Conservation (phyloP, 2,113 vertebrate species). For the Nannobrachium achirus region DNA sequence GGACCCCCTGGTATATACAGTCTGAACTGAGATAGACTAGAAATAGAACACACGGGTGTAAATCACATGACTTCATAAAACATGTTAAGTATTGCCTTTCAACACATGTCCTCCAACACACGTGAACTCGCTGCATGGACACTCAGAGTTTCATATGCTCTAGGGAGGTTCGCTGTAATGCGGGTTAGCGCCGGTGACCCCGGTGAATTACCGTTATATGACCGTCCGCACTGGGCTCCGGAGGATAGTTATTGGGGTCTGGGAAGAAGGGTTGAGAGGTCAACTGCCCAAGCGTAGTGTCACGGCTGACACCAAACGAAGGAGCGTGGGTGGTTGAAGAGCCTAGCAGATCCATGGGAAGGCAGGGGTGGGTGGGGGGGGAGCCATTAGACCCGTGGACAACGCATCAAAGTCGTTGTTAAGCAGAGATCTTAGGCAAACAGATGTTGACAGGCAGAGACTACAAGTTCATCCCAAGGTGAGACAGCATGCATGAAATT, state of each 20-base stretch:
- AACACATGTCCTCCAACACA: neutral
- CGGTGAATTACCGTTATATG: slow-evolving; percentile 63
- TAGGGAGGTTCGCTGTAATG: slow-evolving; percentile 43
- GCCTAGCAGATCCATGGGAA: slow-evolving; percentile 56
- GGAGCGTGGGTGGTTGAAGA: slow-evolving; percentile 67
- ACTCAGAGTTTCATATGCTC: slow-evolving; percentile 16
- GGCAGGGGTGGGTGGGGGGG: slow-evolving; percentile 12
- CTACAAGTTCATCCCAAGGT: slow-evolving; percentile 75
- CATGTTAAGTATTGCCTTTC: too few species aligned
- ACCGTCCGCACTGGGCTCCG: slow-evolving; percentile 41
- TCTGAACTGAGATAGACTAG: too few species aligned
- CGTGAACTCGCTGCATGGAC: neutral
- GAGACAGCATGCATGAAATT: slow-evolving; percentile 59
- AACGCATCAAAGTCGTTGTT: slow-evolving; percentile 61
- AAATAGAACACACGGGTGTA: too few species aligned
- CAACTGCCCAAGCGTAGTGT: slow-evolving; percentile 66
- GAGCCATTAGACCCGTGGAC: slow-evolving; percentile 20
- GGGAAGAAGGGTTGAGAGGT: slow-evolving; percentile 67
- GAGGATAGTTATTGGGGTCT: slow-evolving; percentile 58
- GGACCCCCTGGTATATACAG: too few species aligned
- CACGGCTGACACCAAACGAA: slow-evolving; percentile 65
- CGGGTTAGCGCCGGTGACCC: slow-evolving; percentile 49
- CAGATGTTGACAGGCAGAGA: slow-evolving; percentile 67
- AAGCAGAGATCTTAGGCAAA: slow-evolving; percentile 67
- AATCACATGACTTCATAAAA: too few species aligned